Conservation (phyloP, 1,140 invertebrate species). For the Megalonaias nervosa region DNA sequence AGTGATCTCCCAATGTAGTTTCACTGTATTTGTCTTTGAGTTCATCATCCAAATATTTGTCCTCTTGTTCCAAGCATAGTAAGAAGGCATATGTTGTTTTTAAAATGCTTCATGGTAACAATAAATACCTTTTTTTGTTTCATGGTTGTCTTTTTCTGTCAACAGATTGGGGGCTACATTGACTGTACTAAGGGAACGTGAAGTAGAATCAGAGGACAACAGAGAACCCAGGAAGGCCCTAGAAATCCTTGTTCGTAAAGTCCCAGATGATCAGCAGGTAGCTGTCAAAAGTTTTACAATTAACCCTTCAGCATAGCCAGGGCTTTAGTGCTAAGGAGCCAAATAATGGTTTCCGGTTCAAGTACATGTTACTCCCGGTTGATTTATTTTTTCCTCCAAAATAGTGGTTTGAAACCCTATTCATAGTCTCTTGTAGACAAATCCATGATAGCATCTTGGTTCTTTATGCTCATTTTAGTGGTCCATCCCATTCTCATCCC, state of each 20-base stretch:
- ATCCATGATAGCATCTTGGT: too few species aligned
- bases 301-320: too few species aligned
- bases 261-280: slow-evolving; percentile 88
- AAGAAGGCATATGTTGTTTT: background rate
- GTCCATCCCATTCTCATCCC: too few species aligned
- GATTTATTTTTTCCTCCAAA: too few species aligned
- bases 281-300: background rate
- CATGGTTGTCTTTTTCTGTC: slow-evolving; percentile 5
- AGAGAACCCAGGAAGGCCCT: slow-evolving; percentile 74
- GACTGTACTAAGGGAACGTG: slow-evolving; percentile 78
- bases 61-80: too few species aligned
- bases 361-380: too few species aligned
- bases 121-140: too few species aligned
- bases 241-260: slow-evolving; percentile 93
- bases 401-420: too few species aligned
- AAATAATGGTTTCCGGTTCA: too few species aligned
- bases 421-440: too few species aligned
- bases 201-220: slow-evolving; percentile 68
- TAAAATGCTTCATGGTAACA: background rate
- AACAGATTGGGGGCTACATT: slow-evolving; percentile 84
- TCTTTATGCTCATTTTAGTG: too few species aligned
- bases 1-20: background rate
- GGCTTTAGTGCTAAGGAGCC: too few species aligned
- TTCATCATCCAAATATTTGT: background rate
- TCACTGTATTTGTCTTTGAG: background rate